Conservation (phyloP, 2,113 vertebrate species). For the Eonycteris spelaea region DNA sequence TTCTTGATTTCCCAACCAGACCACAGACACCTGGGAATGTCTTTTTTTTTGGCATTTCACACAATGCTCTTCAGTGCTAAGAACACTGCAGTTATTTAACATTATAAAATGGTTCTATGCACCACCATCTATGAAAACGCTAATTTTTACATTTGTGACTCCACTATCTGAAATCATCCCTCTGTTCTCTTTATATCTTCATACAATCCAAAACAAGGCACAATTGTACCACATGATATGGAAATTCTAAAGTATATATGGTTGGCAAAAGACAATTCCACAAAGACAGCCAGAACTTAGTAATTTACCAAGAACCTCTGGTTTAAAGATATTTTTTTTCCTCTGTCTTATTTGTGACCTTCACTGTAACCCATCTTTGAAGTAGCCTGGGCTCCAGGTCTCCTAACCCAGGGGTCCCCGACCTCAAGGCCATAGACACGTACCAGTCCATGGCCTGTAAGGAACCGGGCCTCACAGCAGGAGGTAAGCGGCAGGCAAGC, state of each 20-base stretch:
- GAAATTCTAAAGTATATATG: neutral
- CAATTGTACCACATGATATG: neutral
- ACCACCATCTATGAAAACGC: neutral
- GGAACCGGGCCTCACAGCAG: too few species aligned
- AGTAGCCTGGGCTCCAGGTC: neutral
- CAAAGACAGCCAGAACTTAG: neutral
- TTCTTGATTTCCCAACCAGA: neutral
- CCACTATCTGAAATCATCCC: neutral
- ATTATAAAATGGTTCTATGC: neutral
- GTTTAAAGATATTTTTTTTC: neutral
- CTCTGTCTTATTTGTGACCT: neutral
- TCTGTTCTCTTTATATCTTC: neutral
- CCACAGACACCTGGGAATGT: too few species aligned
- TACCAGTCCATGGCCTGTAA: too few species aligned
- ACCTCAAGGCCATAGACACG: too few species aligned
- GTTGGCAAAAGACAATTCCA: neutral
- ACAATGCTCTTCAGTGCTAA: neutral
- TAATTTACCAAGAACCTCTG: neutral
- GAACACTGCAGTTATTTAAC: neutral
- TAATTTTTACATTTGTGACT: neutral
- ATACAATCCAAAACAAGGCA: neutral
- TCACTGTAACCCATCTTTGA: neutral
- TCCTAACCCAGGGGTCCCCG: neutral
- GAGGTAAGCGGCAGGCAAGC: too few species aligned
- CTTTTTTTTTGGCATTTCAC: neutral